Evolutionary conservation across 2,113 vertebrate species (phyloP).

Genomic region (Sardina pilchardus): DNA sequence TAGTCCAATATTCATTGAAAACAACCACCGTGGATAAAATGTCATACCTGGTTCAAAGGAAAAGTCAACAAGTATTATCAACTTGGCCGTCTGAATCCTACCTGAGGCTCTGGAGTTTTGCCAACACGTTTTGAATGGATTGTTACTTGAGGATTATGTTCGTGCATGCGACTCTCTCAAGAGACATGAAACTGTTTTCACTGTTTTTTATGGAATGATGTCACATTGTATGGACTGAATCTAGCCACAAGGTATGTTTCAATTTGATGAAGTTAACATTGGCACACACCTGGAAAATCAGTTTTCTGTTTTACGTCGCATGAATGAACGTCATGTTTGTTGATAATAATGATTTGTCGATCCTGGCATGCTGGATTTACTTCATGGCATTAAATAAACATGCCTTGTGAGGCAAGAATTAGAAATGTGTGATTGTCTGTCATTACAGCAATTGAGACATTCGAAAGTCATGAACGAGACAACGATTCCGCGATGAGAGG

Average conservation of each 20-base stretch:
- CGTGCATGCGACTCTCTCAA: background rate
- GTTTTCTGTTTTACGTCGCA: background rate
- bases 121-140: background rate
- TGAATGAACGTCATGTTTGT: background rate
- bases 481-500: background rate
- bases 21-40: background rate
- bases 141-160: slow-evolving; percentile 9
- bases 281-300: background rate
- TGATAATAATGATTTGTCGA: background rate
- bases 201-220: background rate
- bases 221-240: background rate
- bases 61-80: slow-evolving; percentile 3
- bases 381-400: background rate
- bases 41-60: background rate
- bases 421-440: background rate
- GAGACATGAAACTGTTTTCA: background rate
- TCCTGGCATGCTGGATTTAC: background rate
- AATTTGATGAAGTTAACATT: background rate
- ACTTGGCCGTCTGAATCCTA: background rate
- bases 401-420: background rate
- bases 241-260: background rate
- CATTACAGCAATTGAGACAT: background rate
- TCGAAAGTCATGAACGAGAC: background rate
- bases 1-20: background rate
- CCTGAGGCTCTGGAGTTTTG: background rate